Evolutionary conservation across 1,140 invertebrate species (phyloP), one percentile per base, ranked within the genome.

Genomic region (Caenorhabditis inopinata): DNA sequence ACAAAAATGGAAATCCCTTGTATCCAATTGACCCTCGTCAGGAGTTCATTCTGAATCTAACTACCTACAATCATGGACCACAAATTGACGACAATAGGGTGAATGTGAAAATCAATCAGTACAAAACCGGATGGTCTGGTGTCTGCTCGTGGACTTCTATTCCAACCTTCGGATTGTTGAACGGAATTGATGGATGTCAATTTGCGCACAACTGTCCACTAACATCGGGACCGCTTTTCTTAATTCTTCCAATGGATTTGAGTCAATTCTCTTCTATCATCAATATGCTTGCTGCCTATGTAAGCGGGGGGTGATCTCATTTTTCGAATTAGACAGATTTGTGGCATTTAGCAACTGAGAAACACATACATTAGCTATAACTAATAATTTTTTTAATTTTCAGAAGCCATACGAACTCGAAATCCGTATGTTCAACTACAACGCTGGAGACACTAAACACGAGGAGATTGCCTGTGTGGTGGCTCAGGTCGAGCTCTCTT

Each of bases 131-230:
- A 23, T 83, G 79, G 79, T 35, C 45, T 16, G 47, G 62, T 4
- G 74, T 5, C 18, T 83, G 82, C 46, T 12, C 23, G 25, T 83
- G 82, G 82, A 42, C 27, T 21, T 74, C 84, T 11, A 74, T 83
- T 38, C 79, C 74, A 12, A 83, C 82, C 9, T 83, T 83, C 49
- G 79, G 82, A 18, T 46, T 82, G 14, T 53, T 83, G 42, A 74
- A 42, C 25, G 78, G 42, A 32, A 49, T 83, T 47, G 82, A 83
- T 29, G 82, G 82, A 29, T 83, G 82, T 32, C n/a, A 83, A 6
- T 81, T 83, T 45, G 82, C 82, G 1, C 74, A 83, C 35, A 83
- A 83, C 79, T 83, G 82, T 25, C 82, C 82, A 21, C 42, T 83
- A 29, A 76, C 79, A 14, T 45, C 23, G 6, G 82, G 82, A 76